Percentiles rank a stretch among this genome's conserved stretches.
Evolutionary conservation across 2,888 invertebrate species (phyloP).

Genomic region (Dysmachus trigonus): DNA sequence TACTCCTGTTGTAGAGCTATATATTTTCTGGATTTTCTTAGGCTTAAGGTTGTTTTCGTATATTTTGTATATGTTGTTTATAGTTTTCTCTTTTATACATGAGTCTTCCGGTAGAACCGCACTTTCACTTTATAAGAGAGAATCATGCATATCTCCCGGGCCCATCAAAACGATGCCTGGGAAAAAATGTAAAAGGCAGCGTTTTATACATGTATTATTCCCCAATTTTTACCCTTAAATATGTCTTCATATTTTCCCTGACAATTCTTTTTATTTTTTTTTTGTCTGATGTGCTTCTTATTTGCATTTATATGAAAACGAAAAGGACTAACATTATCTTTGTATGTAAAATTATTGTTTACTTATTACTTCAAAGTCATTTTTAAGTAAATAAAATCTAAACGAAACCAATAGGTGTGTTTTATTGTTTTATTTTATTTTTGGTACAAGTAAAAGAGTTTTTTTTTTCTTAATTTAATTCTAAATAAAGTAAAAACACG

Average conservation of each 20-base stretch:
- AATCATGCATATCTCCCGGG: not conserved
- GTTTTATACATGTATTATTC: not conserved
- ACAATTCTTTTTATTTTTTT: not conserved
- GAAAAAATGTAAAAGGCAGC: not conserved
- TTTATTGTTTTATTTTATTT: not conserved
- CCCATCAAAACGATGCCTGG: not conserved
- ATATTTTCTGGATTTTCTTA: not conserved
- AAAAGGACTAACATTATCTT: not conserved
- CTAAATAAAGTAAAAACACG: too few relatives aligned
- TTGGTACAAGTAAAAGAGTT: not conserved
- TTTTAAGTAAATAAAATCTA: conserved; percentile 18
- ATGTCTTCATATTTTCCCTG: not conserved
- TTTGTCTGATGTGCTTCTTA: not conserved
- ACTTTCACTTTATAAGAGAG: not conserved
- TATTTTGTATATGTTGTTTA: not conserved
- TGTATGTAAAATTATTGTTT: conserved; percentile 2
- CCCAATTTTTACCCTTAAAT: not conserved
- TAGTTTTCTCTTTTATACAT: not conserved
- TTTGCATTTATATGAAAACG: not conserved
- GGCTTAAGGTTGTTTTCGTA: not conserved
- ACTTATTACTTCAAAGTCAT: not conserved
- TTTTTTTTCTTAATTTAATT: too few relatives aligned
- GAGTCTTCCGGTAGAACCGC: not conserved
- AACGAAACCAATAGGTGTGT: not conserved
- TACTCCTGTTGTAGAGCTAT: not conserved